Evolutionary conservation across 1,140 invertebrate genomes (phyloP).

Genomic region (Dendrolimus punctatus): DNA sequence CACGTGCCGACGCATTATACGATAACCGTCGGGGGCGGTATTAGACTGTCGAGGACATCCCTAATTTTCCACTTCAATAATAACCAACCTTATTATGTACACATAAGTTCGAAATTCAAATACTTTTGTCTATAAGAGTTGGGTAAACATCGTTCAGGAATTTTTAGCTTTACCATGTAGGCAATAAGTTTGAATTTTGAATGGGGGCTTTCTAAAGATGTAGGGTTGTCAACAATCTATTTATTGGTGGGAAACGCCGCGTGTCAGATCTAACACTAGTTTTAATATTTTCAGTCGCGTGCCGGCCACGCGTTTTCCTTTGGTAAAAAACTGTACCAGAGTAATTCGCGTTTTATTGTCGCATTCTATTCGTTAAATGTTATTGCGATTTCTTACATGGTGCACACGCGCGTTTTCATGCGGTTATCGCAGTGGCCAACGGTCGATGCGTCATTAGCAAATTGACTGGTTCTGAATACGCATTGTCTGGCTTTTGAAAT

Average conservation of each 20-base stretch:
- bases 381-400: slow-evolving; percentile 30
- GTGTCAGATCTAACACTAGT: slow-evolving; percentile 69
- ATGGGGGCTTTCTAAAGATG: slow-evolving; percentile 5
- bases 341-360: slow-evolving; percentile 67
- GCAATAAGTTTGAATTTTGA: slow-evolving; percentile 15
- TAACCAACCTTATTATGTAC: too few species aligned
- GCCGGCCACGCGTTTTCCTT: slow-evolving; percentile 48
- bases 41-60: slow-evolving; percentile 53
- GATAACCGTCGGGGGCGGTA: slow-evolving; percentile 67
- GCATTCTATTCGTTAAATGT: slow-evolving; percentile 57
- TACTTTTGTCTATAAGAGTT: neutral
- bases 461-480: slow-evolving; percentile 17
- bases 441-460: slow-evolving; percentile 22
- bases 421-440: slow-evolving; percentile 12
- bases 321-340: slow-evolving; percentile 64
- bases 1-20: slow-evolving; percentile 65
- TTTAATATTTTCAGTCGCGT: slow-evolving; percentile 67
- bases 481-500: neutral
- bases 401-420: slow-evolving; percentile 3
- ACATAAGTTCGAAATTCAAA: slow-evolving; percentile 1
- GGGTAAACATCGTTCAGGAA: slow-evolving; percentile 1
- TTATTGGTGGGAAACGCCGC: slow-evolving; percentile 69
- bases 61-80: slow-evolving; percentile 31
- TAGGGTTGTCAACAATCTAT: slow-evolving; percentile 58
- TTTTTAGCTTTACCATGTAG: neutral